Evolutionary conservation across 37 sponge, comb jelly and placozoan genomes (phyloP).

Genomic region (Lycopodina hypogea): DNA sequence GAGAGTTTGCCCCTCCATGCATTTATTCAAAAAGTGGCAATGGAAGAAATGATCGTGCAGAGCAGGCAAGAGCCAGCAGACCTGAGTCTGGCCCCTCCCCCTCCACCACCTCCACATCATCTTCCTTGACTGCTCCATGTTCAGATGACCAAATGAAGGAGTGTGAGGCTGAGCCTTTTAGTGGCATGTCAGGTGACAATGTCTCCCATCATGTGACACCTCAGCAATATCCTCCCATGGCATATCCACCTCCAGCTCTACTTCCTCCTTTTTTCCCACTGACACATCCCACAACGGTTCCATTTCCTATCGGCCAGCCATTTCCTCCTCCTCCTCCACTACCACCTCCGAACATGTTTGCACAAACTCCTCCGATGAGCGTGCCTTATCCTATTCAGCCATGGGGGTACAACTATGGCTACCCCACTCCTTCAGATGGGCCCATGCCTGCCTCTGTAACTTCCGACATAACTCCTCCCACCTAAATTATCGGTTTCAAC

Average conservation of each 20-base stretch:
- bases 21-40: slow-evolving; percentile 18
- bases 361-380: neutral
- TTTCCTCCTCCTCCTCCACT: neutral
- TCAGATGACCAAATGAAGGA: neutral
- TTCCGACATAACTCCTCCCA: neutral
- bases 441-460: no score
- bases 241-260: neutral
- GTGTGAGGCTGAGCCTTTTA: neutral
- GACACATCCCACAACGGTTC: neutral
- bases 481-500: neutral
- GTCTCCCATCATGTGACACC: neutral
- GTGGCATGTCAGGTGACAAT: no score
- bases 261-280: neutral
- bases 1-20: slow-evolving; percentile 88
- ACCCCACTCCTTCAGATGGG: slow-evolving; percentile 9
- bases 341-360: neutral
- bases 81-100: neutral
- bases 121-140: neutral
- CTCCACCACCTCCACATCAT: neutral
- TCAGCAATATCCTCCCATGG: neutral
- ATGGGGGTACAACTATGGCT: neutral
- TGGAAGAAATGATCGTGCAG: no score
- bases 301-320: neutral
- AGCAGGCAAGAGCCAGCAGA: neutral
- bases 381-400: neutral